phyloP scores from a whole-genome alignment of 1,140 invertebrate species.

The Limonius californicus region DNA sequence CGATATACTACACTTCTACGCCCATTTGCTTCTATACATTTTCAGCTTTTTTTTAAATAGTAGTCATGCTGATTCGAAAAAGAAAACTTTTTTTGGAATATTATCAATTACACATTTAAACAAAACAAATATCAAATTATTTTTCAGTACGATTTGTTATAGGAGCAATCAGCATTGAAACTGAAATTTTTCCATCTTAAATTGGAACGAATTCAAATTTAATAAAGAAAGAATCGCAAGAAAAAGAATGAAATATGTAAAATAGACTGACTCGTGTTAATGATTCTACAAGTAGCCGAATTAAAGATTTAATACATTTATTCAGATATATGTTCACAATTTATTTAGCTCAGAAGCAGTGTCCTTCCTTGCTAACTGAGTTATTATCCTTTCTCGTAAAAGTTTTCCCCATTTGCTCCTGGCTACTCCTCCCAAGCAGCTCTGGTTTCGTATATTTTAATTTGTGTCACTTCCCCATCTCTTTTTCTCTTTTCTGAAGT shows the following conservation, averaged over 20 bases:
- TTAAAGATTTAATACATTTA: not conserved
- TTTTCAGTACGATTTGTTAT: not conserved
- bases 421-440: slow-evolving; percentile 25
- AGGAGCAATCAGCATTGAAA: not conserved
- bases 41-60: not conserved
- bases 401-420: slow-evolving; percentile 31
- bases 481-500: slow-evolving; percentile 23
- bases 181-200: too few relatives aligned
- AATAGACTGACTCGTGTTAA: not conserved
- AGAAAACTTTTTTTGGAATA: too few relatives aligned
- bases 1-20: too few relatives aligned
- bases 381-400: slow-evolving; percentile 37
- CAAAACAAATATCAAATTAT: not conserved
- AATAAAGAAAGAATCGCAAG: not conserved
- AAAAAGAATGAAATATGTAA: not conserved
- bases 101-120: too few relatives aligned
- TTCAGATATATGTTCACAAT: not conserved
- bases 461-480: slow-evolving; percentile 27
- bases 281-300: not conserved
- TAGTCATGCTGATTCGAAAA: too few relatives aligned
- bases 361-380: slow-evolving; percentile 33
- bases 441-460: slow-evolving; percentile 34
- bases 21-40: too few relatives aligned
- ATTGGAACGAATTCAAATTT: not conserved
- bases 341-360: slow-evolving; percentile 3